Conservation (phyloP, 2,888 invertebrate species). For the Plebejus melissa region DNA sequence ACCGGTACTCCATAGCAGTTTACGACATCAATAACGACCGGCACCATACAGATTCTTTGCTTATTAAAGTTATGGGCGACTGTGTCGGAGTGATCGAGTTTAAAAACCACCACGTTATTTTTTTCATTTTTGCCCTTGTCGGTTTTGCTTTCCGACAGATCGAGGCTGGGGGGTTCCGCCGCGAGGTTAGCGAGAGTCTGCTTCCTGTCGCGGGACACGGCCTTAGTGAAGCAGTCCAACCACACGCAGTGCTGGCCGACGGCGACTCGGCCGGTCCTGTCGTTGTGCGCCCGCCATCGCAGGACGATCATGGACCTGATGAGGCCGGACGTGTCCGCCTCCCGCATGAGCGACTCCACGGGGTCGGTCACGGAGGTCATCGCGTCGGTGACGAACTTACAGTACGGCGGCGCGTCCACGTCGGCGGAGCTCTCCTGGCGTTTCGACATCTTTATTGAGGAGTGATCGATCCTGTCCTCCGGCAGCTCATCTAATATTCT, state of each 20-base stretch:
- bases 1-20: conserved; percentile 81
- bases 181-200: background rate
- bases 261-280: conserved; percentile 74
- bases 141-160: conserved; percentile 27
- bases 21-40: conserved; percentile 82
- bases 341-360: conserved; percentile 37
- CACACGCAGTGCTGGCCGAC: conserved; percentile 85
- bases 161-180: conserved; percentile 35
- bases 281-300: conserved; percentile 79
- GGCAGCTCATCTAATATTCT: conserved; percentile 48
- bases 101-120: conserved; percentile 77
- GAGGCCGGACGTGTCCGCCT: conserved; percentile 45
- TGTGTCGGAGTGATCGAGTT: conserved; percentile 77
- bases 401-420: conserved; percentile 42
- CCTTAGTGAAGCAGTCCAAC: conserved; percentile 78
- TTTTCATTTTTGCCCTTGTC: conserved; percentile 55
- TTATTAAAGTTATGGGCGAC: conserved; percentile 81
- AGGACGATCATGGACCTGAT: conserved; percentile 70
- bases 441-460: conserved; percentile 55
- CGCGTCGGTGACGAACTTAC: conserved; percentile 44
- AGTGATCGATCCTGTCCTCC: conserved; percentile 52
- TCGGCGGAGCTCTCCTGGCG: conserved; percentile 47
- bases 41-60: conserved; percentile 82
- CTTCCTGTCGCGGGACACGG: conserved; percentile 66
- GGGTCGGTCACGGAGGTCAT: conserved; percentile 37